These are phyloP conservation scores for Gymnocypris eckloni DNA, from an alignment of 2,797 vertebrate species.

Conservation along the genomic window DNA sequence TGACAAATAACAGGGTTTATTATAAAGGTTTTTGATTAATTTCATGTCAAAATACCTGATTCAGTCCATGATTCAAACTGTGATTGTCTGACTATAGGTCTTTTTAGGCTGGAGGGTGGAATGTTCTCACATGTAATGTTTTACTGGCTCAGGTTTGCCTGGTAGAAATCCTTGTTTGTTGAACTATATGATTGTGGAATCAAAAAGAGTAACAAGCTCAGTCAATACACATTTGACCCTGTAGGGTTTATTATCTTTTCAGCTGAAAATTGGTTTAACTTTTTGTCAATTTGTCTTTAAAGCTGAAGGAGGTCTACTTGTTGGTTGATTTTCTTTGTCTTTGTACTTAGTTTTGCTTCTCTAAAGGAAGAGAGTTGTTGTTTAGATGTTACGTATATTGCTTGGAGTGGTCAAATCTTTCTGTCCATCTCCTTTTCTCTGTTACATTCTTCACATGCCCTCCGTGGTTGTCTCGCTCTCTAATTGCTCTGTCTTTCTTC, in stretches of 20 bases:
- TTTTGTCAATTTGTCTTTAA: neutral
- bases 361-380: neutral
- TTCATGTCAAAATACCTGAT: neutral
- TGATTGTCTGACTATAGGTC: neutral
- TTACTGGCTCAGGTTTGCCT: neutral
- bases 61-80: neutral
- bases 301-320: neutral
- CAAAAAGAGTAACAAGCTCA: neutral
- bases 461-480: neutral
- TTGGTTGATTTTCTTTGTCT: neutral
- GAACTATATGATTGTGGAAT: neutral
- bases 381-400: neutral
- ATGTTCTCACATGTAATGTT: neutral
- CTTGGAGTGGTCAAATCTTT: neutral
- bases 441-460: neutral
- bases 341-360: neutral
- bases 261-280: neutral
- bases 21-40: neutral
- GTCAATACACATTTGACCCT: neutral
- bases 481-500: conserved; percentile 1
- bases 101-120: neutral
- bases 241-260: neutral
- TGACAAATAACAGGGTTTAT: neutral
- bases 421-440: conserved; percentile 41
- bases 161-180: neutral